Evolutionary conservation across 2,113 vertebrate genomes (phyloP).

Genomic region (Motacilla tschutschensis): DNA sequence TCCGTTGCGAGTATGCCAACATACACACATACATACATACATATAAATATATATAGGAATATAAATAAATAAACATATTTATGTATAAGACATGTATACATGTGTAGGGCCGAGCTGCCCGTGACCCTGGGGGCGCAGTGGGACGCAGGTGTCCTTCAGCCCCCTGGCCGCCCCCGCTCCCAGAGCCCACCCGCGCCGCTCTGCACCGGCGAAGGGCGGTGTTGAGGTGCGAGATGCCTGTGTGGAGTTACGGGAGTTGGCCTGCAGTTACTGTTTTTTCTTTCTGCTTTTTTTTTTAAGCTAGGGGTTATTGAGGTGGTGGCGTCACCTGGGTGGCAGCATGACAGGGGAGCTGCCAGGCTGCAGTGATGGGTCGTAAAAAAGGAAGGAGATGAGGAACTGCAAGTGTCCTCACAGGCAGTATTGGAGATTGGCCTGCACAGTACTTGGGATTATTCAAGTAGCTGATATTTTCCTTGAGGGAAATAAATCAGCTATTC

Average conservation of each 20-base stretch:
- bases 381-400: background rate
- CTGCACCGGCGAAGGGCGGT: fast-evolving
- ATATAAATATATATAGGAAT: fast-evolving
- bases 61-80: fast-evolving
- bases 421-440: background rate
- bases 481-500: background rate
- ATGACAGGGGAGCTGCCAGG: background rate
- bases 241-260: background rate
- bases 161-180: background rate
- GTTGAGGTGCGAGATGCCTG: background rate
- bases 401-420: background rate
- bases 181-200: background rate
- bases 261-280: background rate
- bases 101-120: background rate
- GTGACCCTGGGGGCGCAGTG: background rate
- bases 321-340: background rate
- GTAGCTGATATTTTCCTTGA: background rate
- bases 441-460: background rate
- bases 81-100: fast-evolving
- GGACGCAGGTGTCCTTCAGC: background rate
- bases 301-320: background rate
- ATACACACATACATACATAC: fast-evolving
- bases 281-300: background rate
- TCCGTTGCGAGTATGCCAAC: background rate
- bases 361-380: background rate